These are phyloP conservation scores for Enteromius trimaculatus DNA, from an alignment of 2,797 vertebrate species.

Conservation along the genomic window DNA sequence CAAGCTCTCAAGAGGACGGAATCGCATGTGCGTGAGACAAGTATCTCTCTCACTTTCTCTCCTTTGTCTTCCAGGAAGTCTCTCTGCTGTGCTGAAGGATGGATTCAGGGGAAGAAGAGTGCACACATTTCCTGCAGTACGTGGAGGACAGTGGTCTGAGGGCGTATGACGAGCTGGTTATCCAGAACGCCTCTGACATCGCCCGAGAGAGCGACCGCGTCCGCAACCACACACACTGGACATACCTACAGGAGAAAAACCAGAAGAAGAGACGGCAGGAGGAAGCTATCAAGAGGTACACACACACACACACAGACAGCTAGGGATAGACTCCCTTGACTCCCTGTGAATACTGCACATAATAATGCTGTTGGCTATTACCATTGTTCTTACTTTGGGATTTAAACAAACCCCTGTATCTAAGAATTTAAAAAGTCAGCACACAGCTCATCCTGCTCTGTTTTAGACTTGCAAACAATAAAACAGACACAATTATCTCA, in stretches of 20 bases:
- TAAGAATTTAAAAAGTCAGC: neutral
- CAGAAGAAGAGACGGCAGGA: constrained; percentile 93
- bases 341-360: neutral
- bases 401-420: neutral
- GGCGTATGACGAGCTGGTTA: constrained; percentile 93
- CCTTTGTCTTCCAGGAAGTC: constrained; percentile 66
- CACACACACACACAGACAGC: too few relatives aligned
- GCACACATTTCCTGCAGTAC: constrained; percentile 89
- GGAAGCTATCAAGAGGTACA: constrained; percentile 91
- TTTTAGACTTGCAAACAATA: neutral
- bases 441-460: neutral
- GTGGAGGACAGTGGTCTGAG: constrained; percentile 94
- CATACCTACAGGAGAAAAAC: constrained; percentile 93
- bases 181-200: constrained; percentile 90
- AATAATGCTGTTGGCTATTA: neutral
- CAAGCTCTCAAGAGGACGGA: constrained; percentile 14
- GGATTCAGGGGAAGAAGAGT: constrained; percentile 84
- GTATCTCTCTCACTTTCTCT: neutral
- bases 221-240: constrained; percentile 91
- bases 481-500: neutral
- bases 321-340: neutral
- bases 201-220: constrained; percentile 86
- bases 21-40: constrained; percentile 4
- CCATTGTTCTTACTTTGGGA: neutral
- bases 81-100: constrained; percentile 82